Evolutionary conservation across 2,797 vertebrate species (phyloP), one percentile per base, ranked within the genome.

Genomic region (Gymnodraco acuticeps): DNA sequence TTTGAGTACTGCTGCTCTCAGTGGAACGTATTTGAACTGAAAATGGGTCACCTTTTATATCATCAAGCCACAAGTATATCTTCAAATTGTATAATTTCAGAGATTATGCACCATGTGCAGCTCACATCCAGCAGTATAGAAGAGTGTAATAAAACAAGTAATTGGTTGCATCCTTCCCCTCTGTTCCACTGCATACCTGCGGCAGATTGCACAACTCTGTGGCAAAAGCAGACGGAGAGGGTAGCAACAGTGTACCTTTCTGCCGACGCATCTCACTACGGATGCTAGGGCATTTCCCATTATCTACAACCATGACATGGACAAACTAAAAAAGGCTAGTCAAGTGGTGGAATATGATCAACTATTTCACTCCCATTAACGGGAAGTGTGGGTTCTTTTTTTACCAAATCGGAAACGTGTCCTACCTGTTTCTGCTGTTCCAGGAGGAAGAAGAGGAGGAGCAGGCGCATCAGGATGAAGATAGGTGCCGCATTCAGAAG

Each of bases 391-490:
- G 55, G 62, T 52, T 62, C 60, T 59, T 8, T 64, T 69, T 27
- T 10, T 20, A 12, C 14, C 41, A 58, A 68, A 72, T 66, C 27
- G 51, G 75, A 67, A 63, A 70, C 50, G 54, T 71, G 74, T 88
- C 90, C 63, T 92, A 91, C 90, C 92, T 89, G 88, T 74, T 58
- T 73, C 62, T 83, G 78, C 64, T 50, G 76, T n/a, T 86, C 75
- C 79, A 51, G 78, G 38, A 63, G 82, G 62, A 33, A 62, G 64
- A 53, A 31, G 82, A 73, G 11, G 80, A 70, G 59, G 77, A 66
- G 78, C 61, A 77, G 81, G 81, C 60, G 80, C 82, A 77, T 82
- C 77, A 74, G 58, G 78, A 75, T 71, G 77, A 82, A 84, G 85
- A 85, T 10, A 56, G 67, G 62, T 72, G 75, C 81, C 46, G 80